Conservation (phyloP, 2,113 vertebrate genomes). For the Gymnogyps californianus region DNA sequence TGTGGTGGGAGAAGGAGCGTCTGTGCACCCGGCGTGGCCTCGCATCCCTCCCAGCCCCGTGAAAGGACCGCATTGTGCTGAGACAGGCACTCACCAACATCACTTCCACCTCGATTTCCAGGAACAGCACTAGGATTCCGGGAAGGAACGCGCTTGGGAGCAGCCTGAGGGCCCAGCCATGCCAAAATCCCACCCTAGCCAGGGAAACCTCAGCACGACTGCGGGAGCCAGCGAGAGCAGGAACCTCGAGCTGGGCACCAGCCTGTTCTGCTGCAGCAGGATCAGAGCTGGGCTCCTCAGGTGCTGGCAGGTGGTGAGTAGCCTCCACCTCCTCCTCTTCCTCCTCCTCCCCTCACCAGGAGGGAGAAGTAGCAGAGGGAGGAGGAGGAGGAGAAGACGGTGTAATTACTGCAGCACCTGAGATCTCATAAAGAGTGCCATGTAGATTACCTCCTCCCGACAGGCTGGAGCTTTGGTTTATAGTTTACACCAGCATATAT, state of each 20-base stretch:
- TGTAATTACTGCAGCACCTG: slow-evolving; percentile 58
- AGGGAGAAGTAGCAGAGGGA: not conserved
- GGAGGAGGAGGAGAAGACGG: not conserved
- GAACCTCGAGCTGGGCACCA: not conserved
- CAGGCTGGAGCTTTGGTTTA: slow-evolving; percentile 55
- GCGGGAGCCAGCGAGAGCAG: accelerated
- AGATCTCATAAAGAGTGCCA: slow-evolving; percentile 44
- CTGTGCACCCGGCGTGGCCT: accelerated
- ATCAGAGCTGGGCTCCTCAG: not conserved
- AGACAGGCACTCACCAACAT: not conserved
- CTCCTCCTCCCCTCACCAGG: not conserved
- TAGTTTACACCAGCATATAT: slow-evolving; percentile 63
- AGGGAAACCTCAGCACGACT: accelerated
- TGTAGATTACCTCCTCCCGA: slow-evolving; percentile 55
- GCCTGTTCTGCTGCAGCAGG: not conserved
- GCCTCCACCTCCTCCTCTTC: not conserved
- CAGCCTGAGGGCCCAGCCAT: not conserved
- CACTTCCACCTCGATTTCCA: not conserved
- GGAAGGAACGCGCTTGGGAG: accelerated
- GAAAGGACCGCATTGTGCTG: not conserved
- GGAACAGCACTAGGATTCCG: accelerated
- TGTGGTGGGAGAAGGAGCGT: accelerated
- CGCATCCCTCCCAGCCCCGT: accelerated
- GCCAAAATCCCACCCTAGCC: not conserved
- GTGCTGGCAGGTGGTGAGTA: accelerated